phyloP scores from a whole-genome alignment of 2,797 vertebrate species.

The Synaphobranchus kaupii region DNA sequence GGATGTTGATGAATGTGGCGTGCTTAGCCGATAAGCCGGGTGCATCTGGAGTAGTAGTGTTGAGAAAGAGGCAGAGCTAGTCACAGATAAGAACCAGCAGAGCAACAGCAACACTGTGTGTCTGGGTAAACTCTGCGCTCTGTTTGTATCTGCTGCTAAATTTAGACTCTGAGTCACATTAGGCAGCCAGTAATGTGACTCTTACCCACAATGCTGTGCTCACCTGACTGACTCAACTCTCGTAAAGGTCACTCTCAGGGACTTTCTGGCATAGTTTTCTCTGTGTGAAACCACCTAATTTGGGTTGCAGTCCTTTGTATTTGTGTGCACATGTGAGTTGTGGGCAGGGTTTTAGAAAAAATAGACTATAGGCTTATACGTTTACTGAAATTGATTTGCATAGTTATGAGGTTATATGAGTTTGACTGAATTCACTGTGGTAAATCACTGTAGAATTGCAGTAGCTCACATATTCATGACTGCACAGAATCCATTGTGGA shows the following conservation, averaged over 20 bases:
- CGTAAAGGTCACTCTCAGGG: slow-evolving; percentile 49
- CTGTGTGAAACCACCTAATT: slow-evolving; percentile 34
- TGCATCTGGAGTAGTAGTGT: background rate
- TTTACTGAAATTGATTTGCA: background rate
- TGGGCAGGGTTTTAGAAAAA: background rate
- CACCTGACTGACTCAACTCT: slow-evolving; percentile 39
- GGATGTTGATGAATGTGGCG: slow-evolving; percentile 11
- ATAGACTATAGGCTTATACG: background rate
- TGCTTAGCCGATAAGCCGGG: slow-evolving; percentile 6
- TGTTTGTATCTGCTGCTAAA: slow-evolving; percentile 61
- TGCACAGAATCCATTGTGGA: background rate
- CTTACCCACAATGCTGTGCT: slow-evolving; percentile 52
- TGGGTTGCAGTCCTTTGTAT: slow-evolving; percentile 2
- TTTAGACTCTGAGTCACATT: slow-evolving; percentile 69
- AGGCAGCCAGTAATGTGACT: slow-evolving; percentile 66
- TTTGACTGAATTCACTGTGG: background rate
- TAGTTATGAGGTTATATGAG: background rate
- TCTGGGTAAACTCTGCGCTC: slow-evolving; percentile 65
- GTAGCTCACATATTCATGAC: background rate
- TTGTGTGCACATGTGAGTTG: background rate
- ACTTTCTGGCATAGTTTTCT: slow-evolving; percentile 47
- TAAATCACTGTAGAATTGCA: background rate
- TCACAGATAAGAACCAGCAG: slow-evolving; percentile 67
- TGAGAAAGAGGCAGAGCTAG: slow-evolving; percentile 61
- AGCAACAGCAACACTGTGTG: slow-evolving; percentile 54